A percentile compares a stretch with the other conserved stretches of the same genome.
These are phyloP conservation scores for Stichodactyla mertensii DNA, from an alignment of 64 coral and sea anemone genomes.

Conservation along the genomic window DNA sequence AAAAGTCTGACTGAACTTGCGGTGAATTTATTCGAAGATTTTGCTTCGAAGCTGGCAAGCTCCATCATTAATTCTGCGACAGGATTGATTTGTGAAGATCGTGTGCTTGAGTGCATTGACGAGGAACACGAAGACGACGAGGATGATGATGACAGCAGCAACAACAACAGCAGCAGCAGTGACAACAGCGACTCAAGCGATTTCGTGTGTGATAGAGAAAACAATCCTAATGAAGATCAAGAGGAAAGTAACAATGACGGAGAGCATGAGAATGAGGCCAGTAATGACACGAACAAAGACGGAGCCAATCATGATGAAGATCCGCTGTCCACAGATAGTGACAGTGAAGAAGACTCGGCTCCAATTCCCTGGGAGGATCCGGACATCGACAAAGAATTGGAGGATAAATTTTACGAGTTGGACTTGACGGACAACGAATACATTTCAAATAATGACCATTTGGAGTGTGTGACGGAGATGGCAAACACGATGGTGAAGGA, in stretches of 20 bases:
- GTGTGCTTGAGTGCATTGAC: neutral
- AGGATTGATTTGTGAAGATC: neutral
- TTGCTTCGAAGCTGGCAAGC: constrained; percentile 24
- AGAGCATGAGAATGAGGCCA: neutral
- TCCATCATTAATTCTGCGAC: constrained; percentile 19
- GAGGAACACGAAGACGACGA: neutral
- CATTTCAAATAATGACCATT: neutral
- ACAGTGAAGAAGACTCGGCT: neutral
- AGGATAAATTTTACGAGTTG: constrained; percentile 7
- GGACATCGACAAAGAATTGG: constrained; percentile 23
- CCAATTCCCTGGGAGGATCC: neutral
- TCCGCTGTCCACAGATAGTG: neutral
- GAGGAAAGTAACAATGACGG: neutral
- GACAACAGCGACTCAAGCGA: neutral
- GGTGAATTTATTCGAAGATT: constrained; percentile 25
- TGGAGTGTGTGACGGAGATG: neutral
- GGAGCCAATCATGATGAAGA: neutral
- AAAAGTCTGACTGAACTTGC: constrained; percentile 14
- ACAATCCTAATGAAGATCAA: neutral
- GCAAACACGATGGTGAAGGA: neutral
- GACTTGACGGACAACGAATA: constrained; percentile 9
- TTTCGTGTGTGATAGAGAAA: neutral
- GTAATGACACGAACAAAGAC: neutral
- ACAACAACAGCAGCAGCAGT: neutral
- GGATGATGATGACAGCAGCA: neutral